Evolutionary conservation across 2,888 invertebrate species (phyloP), one percentile per base, ranked within the genome.

Genomic region (Drosophila nr. fundita): DNA sequence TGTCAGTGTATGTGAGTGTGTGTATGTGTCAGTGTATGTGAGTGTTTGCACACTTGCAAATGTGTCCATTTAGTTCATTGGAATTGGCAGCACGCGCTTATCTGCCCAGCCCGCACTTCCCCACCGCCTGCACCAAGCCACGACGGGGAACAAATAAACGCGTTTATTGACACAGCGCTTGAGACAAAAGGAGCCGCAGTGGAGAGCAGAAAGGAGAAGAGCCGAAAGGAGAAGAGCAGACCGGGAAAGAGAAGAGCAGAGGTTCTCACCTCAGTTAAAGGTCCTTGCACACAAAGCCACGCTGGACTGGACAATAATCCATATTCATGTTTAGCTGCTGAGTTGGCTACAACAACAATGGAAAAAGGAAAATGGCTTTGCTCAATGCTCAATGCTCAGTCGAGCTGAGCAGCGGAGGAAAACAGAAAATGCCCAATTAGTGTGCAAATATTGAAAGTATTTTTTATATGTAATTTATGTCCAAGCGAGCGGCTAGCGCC

Each of bases 381-480:
- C 73, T 72, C 73, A 82, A 84, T 70, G 61, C 73, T 72, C 73
- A 82, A 84, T 80, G 76, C 68, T 80, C 72, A 80, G 58, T 65
- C 62, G 58, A 24, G 57, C 65, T 36, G 38, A 38, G 38, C 38
- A 18, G 8, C 18, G 10, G 66, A 24, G 30, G 53, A 18, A 38
- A n/a, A 11, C 21, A 27, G 36, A 55, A 78, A 87, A 68, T 71
- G 80, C 79, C 86, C 86, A 86, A 86, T 86, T 86, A 86, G 86
- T 82, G 89, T 76, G 87, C 83, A 89, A 89, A 89, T 84, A 86
- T 87, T 89, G 83, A 87, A 74, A 87, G 84, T 78, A 73, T 71
- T 78, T 73, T 45, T 24, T 45, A 4, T 76, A 15, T 78, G 65
- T 76, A 77, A 73, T 80, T 80, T 74, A 65, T 65, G 68, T 52